Evolutionary conservation across 2,888 invertebrate species (phyloP).

Genomic region (Ectemnius continuus): DNA sequence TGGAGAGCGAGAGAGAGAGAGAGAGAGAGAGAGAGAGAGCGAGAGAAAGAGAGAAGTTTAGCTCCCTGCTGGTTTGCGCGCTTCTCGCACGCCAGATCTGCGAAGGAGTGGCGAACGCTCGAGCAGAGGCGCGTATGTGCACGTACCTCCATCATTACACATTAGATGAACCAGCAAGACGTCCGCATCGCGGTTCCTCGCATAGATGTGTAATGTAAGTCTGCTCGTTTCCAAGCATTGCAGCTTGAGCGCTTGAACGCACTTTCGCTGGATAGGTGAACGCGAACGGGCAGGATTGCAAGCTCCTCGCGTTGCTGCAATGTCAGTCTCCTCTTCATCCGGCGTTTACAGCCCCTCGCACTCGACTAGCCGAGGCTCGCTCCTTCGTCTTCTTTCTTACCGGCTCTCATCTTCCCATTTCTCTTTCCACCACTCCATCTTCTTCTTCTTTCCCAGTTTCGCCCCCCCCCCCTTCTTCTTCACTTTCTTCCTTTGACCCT

Average conservation of each 20-base stretch:
- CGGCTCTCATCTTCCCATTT: slow-evolving; percentile 28
- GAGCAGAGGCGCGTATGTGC: slow-evolving; percentile 30
- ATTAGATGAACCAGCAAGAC: slow-evolving; percentile 62
- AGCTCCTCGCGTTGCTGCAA: slow-evolving; percentile 34
- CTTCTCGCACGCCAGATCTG: slow-evolving; percentile 15
- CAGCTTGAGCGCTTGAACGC: slow-evolving; percentile 40
- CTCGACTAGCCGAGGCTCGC: not conserved
- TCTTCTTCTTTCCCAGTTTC: not conserved
- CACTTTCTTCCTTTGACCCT: not conserved
- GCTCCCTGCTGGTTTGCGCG: slow-evolving; percentile 14
- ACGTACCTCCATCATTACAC: slow-evolving; percentile 66
- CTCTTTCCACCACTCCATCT: not conserved
- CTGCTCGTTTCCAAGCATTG: slow-evolving; percentile 65
- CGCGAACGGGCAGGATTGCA: slow-evolving; percentile 13
- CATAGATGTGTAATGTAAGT: slow-evolving; percentile 69
- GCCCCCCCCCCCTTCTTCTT: not conserved
- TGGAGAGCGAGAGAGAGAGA: slow-evolving; percentile 18
- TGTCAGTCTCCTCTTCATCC: slow-evolving; percentile 39
- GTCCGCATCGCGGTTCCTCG: slow-evolving; percentile 61
- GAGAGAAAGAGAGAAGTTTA: slow-evolving; percentile 27
- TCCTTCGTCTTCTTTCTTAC: slow-evolving; percentile 26
- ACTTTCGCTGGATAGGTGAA: too few relatives aligned
- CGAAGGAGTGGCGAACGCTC: slow-evolving; percentile 33
- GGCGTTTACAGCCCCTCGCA: slow-evolving; percentile 16
- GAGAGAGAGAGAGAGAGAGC: too few relatives aligned